A percentile compares a stretch with the other conserved stretches of the same genome.
Evolutionary conservation across 2,797 vertebrate genomes (phyloP).

Genomic region (Pseudochirops corinnae): DNA sequence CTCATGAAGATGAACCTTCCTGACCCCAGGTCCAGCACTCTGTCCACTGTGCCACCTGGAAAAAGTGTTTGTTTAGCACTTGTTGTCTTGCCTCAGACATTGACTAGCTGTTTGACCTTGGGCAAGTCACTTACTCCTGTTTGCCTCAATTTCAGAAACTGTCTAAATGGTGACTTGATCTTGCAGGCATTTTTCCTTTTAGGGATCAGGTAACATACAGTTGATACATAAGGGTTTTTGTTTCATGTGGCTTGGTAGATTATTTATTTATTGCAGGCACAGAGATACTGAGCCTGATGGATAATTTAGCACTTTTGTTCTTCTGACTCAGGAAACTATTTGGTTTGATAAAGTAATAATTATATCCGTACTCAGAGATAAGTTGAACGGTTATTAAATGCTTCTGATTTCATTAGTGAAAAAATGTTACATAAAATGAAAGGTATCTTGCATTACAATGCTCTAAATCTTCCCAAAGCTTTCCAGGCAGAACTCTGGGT

Average conservation of each 20-base stretch:
- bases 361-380: background rate
- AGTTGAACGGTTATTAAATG: background rate
- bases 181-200: background rate
- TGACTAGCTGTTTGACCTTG: too few species aligned
- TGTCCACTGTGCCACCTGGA: too few species aligned
- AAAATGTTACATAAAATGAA: background rate
- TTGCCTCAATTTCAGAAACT: background rate
- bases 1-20: too few species aligned
- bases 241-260: background rate
- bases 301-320: background rate
- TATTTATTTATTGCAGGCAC: background rate
- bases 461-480: background rate
- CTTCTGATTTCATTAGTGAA: background rate
- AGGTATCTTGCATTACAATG: background rate
- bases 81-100: too few species aligned
- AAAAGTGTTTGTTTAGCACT: too few species aligned
- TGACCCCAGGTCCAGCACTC: too few species aligned
- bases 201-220: background rate
- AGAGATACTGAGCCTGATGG: background rate
- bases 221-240: background rate
- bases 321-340: background rate
- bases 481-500: background rate
- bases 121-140: too few species aligned
- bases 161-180: background rate
- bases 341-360: background rate